phyloP scores from a whole-genome alignment of 2,888 invertebrate genomes.

The Ceraclea dissimilis region DNA sequence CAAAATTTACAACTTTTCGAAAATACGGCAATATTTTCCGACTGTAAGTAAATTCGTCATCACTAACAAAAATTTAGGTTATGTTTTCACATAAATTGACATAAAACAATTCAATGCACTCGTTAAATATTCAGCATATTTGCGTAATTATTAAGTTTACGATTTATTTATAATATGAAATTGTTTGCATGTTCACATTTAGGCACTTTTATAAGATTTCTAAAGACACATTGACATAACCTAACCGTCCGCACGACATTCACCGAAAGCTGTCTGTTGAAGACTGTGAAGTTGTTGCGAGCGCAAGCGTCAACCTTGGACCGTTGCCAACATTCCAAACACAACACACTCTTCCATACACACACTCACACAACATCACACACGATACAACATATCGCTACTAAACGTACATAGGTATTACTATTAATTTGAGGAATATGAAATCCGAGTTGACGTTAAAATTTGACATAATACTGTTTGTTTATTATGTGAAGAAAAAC shows the following conservation, averaged over 20 bases:
- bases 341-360: conserved; percentile 1
- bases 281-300: conserved; percentile 24
- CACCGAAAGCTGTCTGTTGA: conserved; percentile 19
- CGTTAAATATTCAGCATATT: conserved; percentile 5
- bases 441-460: too few species aligned
- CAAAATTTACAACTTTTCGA: conserved; percentile 12
- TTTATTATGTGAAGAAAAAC: too few species aligned
- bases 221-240: conserved; percentile 23
- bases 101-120: conserved; percentile 8
- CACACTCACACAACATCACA: neutral
- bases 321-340: conserved; percentile 23
- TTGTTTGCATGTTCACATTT: conserved; percentile 23
- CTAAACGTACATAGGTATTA: too few species aligned
- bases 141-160: too few species aligned
- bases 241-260: conserved; percentile 17
- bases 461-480: too few species aligned
- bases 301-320: conserved; percentile 25
- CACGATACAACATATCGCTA: neutral
- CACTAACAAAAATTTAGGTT: conserved; percentile 17
- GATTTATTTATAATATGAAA: too few species aligned
- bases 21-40: conserved; percentile 12
- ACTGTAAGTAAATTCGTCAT: conserved; percentile 19
- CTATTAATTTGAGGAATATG: too few species aligned
- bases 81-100: conserved; percentile 9
- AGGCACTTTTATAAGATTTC: conserved; percentile 18